A percentile compares a stretch with the other conserved stretches of the same genome.
phyloP scores from a whole-genome alignment of 2,797 vertebrate species.

The Danio albolineatus region DNA sequence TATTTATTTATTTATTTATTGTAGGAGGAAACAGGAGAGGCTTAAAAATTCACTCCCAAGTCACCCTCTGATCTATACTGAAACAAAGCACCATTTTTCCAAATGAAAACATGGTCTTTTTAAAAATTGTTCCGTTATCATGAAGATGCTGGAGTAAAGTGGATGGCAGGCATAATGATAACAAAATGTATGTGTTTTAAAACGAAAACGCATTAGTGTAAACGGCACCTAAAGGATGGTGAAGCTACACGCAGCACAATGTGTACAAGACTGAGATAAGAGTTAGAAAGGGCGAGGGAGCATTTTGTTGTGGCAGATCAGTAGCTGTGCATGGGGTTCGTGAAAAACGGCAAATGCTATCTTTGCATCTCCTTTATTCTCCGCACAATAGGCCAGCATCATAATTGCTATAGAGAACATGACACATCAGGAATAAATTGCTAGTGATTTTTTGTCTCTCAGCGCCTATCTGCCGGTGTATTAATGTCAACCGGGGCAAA shows the following conservation, averaged over 20 bases:
- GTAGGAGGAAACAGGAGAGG: too few relatives aligned
- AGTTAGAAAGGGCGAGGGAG: constrained; percentile 2
- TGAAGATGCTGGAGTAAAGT: too few relatives aligned
- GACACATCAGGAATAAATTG: constrained; percentile 40
- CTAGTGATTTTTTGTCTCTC: constrained; percentile 26
- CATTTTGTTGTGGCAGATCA: constrained; percentile 29
- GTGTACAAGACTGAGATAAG: constrained; percentile 10
- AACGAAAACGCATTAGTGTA: too few relatives aligned
- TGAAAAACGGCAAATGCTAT: constrained; percentile 39
- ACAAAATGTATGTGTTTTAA: too few relatives aligned
- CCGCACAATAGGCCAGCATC: constrained; percentile 41
- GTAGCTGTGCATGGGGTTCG: not conserved
- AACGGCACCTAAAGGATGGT: too few relatives aligned
- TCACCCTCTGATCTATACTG: too few relatives aligned
- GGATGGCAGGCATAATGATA: too few relatives aligned
- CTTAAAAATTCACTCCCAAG: too few relatives aligned
- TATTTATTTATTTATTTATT: too few relatives aligned
- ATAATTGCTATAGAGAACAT: constrained; percentile 43
- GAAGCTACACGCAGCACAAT: constrained; percentile 2
- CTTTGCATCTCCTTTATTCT: constrained; percentile 41
- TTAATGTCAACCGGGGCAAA: constrained; percentile 39
- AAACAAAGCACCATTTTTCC: too few relatives aligned
- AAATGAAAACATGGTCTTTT: too few relatives aligned
- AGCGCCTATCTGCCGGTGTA: constrained; percentile 23
- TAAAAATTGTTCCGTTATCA: too few relatives aligned